Percentiles rank a stretch among this genome's conserved stretches.
phyloP scores from a whole-genome alignment of 2,113 vertebrate species.

The Ageneiosus marmoratus region DNA sequence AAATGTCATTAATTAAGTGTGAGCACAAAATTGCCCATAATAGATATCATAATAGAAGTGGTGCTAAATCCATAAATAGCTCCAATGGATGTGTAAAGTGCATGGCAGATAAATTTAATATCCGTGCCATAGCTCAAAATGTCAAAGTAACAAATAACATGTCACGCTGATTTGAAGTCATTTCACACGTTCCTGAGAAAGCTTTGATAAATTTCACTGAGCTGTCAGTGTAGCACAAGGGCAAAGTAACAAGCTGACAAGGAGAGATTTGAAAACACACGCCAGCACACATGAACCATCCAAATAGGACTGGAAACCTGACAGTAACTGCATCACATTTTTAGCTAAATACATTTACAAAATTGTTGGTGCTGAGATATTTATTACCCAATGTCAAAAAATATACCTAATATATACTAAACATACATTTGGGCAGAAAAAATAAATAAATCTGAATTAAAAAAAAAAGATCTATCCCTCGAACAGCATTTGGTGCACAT shows the following conservation, averaged over 20 bases:
- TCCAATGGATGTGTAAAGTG: constrained; percentile 5
- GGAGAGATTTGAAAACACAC: constrained; percentile 31
- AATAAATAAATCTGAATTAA: neutral
- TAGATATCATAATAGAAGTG: neutral
- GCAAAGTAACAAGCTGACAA: constrained; percentile 44
- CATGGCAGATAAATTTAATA: constrained; percentile 30
- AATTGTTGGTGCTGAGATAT: constrained; percentile 16
- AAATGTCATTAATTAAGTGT: neutral
- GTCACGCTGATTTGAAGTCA: constrained; percentile 27
- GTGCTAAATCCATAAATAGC: constrained; percentile 20
- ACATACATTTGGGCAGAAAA: neutral
- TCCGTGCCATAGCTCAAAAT: constrained; percentile 28
- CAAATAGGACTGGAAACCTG: constrained; percentile 13
- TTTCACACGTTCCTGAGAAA: constrained; percentile 37
- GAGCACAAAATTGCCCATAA: neutral
- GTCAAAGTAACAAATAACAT: constrained; percentile 47
- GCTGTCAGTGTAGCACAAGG: constrained; percentile 48
- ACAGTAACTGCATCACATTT: neutral
- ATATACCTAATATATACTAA: neutral
- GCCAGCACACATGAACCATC: constrained; percentile 20
- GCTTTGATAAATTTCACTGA: constrained; percentile 45
- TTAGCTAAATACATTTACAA: constrained; percentile 2
- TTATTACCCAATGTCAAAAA: constrained; percentile 10
- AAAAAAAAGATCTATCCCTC: neutral
- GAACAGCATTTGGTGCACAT: neutral